Evolutionary conservation across 2,888 invertebrate species (phyloP).

Genomic region (Melipona beecheii): DNA sequence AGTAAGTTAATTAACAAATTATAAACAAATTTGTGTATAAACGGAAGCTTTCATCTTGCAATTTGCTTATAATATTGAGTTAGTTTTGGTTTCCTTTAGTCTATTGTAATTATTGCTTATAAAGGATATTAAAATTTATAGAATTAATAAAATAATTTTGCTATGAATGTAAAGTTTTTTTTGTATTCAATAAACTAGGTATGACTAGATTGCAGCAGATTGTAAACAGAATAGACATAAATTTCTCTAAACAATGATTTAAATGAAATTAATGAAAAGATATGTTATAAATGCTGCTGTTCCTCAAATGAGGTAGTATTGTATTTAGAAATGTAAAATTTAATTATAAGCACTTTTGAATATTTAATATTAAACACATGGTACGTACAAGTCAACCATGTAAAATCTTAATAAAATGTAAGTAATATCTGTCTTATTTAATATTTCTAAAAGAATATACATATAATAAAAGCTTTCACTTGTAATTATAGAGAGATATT

Average conservation of each 20-base stretch:
- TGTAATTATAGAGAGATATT: conserved; percentile 28
- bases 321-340: conserved; percentile 30
- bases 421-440: conserved; percentile 23
- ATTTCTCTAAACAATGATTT: conserved; percentile 15
- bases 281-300: conserved; percentile 20
- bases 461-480: conserved; percentile 41
- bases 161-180: not conserved
- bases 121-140: not conserved
- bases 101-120: not conserved
- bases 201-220: conserved; percentile 3
- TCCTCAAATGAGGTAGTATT: conserved; percentile 27
- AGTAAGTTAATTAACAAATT: not conserved
- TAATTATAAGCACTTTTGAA: conserved; percentile 26
- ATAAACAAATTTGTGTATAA: conserved; percentile 11
- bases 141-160: conserved; percentile 7
- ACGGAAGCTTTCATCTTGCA: not conserved
- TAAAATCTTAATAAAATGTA: conserved; percentile 33
- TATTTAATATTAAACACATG: conserved; percentile 33
- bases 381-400: conserved; percentile 6
- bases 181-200: conserved; percentile 9
- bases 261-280: not conserved
- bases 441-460: conserved; percentile 29
- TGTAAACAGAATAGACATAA: not conserved
- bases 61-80: not conserved
- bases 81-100: conserved; percentile 8